A percentile compares a stretch with the other conserved stretches of the same genome.
Conservation (phyloP, 2,888 invertebrate species). For the Drosophila quinaria region DNA sequence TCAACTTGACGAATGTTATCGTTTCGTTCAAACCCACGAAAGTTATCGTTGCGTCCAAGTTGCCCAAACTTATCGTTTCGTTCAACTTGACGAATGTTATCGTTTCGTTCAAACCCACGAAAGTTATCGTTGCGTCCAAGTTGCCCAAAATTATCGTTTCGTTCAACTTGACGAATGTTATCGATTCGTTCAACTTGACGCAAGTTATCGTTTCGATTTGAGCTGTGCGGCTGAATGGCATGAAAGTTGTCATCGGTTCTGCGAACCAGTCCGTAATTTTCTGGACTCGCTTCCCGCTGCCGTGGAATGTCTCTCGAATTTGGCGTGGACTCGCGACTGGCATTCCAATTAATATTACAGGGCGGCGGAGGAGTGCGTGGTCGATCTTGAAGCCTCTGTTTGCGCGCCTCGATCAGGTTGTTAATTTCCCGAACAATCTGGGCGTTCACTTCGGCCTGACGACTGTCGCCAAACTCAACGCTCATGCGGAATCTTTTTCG, state of each 20-base stretch:
- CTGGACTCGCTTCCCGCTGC: slow-evolving; percentile 1
- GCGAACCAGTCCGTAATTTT: slow-evolving; percentile 1
- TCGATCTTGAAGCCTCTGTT: neutral
- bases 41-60: slow-evolving; percentile 9
- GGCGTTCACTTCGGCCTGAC: slow-evolving; percentile 35
- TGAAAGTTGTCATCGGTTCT: slow-evolving; percentile 2
- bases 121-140: slow-evolving; percentile 9
- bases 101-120: neutral
- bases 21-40: neutral
- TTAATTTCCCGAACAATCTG: slow-evolving; percentile 35
- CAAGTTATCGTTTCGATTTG: slow-evolving; percentile 14
- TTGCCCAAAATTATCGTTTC: slow-evolving; percentile 11
- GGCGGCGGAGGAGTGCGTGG: slow-evolving; percentile 58
- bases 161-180: slow-evolving; percentile 12
- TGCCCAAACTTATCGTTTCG: slow-evolving; percentile 13
- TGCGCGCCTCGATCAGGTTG: slow-evolving; percentile 18
- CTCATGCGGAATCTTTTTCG: slow-evolving; percentile 37
- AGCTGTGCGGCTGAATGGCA: neutral
- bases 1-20: neutral
- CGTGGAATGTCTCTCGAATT: slow-evolving; percentile 1
- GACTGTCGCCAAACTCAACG: slow-evolving; percentile 43
- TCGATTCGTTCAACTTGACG: slow-evolving; percentile 1
- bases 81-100: neutral
- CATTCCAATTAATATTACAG: slow-evolving; percentile 56
- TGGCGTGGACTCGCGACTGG: neutral